A percentile compares a stretch with the other conserved stretches of the same genome.
phyloP scores from a whole-genome alignment of 1,140 invertebrate genomes.

The Harpegnathos saltator region DNA sequence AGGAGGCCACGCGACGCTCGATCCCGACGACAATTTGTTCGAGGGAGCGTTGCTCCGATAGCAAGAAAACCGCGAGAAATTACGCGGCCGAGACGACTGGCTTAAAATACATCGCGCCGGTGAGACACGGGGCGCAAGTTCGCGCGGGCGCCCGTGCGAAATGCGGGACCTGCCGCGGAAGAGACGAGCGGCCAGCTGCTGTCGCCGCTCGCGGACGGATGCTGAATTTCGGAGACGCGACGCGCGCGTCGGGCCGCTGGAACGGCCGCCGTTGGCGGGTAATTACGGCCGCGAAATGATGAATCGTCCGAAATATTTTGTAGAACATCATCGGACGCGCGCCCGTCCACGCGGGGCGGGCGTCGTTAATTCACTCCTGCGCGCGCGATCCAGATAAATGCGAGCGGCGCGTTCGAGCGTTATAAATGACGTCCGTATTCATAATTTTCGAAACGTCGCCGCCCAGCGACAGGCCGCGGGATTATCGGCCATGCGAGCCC shows the following conservation, averaged over 20 bases:
- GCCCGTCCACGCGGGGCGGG: no score
- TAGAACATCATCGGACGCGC: constrained; percentile 73
- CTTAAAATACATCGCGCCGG: no score
- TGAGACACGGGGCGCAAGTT: neutral
- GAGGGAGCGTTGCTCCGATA: no score
- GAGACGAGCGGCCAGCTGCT: neutral
- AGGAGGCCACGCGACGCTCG: no score
- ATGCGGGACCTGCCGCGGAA: no score
- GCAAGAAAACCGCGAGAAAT: no score
- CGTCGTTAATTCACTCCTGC: constrained; percentile 77
- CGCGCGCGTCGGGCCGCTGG: neutral
- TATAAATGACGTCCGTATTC: constrained; percentile 79
- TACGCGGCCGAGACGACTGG: no score
- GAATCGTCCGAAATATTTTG: constrained; percentile 78
- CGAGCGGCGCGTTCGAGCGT: constrained; percentile 64
- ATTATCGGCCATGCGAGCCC: constrained; percentile 61
- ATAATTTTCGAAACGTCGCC: constrained; percentile 77
- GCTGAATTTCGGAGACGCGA: constrained; percentile 20
- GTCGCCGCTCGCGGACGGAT: neutral
- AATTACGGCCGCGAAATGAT: constrained; percentile 74
- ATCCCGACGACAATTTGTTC: no score
- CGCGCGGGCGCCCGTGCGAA: no score
- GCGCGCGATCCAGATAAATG: constrained; percentile 73
- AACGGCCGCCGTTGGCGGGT: constrained; percentile 42
- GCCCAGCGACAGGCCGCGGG: constrained; percentile 55